These are phyloP conservation scores for Myathropa florea DNA, from an alignment of 2,888 invertebrate species.

Conservation along the genomic window DNA sequence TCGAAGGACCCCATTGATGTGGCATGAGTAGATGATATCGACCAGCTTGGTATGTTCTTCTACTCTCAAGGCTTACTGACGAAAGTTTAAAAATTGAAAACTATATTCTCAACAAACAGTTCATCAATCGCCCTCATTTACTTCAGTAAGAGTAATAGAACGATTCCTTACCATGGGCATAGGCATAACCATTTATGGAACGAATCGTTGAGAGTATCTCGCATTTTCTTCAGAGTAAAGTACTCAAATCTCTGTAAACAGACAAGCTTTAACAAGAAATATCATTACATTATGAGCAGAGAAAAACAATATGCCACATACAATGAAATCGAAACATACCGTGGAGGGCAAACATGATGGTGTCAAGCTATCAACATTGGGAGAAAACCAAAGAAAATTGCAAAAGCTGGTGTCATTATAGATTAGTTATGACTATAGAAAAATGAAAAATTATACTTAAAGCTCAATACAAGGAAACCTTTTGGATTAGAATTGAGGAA, in stretches of 20 bases:
- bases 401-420: conserved; percentile 26
- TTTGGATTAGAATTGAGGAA: neutral
- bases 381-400: conserved; percentile 46
- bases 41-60: neutral
- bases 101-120: neutral
- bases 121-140: neutral
- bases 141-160: neutral
- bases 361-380: conserved; percentile 45
- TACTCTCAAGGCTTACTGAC: too few relatives aligned
- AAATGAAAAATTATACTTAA: neutral
- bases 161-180: neutral
- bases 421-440: conserved; percentile 21
- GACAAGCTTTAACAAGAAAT: neutral
- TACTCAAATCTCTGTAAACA: neutral
- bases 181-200: neutral
- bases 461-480: neutral
- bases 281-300: neutral
- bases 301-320: neutral
- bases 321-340: conserved; percentile 49
- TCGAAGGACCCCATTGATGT: too few relatives aligned
- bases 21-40: neutral
- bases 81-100: neutral
- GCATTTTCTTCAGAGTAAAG: neutral
- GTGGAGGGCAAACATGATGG: conserved; percentile 63
- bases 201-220: neutral